Conservation (phyloP, 2,113 vertebrate species). For the Erythrolamprus reginae region DNA sequence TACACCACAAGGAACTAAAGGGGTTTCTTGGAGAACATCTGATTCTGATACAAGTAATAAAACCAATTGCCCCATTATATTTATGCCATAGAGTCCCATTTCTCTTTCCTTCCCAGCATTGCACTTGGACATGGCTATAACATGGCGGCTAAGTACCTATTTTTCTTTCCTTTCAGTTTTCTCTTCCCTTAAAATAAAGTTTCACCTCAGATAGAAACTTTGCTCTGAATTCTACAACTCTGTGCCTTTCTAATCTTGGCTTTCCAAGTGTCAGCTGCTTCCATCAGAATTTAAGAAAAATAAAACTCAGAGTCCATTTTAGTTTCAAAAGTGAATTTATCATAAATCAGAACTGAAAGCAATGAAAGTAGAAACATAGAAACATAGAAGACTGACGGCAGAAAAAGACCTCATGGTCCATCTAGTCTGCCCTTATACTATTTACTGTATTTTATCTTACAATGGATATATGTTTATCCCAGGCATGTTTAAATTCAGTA, state of each 20-base stretch:
- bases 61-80: not conserved
- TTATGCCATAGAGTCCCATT: not conserved
- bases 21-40: not conserved
- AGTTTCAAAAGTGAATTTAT: too few species aligned
- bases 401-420: too few species aligned
- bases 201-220: not conserved
- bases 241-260: not conserved
- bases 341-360: too few species aligned
- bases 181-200: not conserved
- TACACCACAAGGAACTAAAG: not conserved
- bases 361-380: too few species aligned
- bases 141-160: not conserved
- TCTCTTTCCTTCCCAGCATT: not conserved
- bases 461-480: too few species aligned
- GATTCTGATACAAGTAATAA: not conserved
- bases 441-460: too few species aligned
- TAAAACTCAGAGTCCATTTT: too few species aligned
- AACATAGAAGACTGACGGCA: too few species aligned
- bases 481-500: too few species aligned
- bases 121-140: not conserved
- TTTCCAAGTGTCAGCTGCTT: too few species aligned
- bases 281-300: too few species aligned
- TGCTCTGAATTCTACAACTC: not conserved
- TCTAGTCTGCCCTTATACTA: too few species aligned
- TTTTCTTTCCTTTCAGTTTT: not conserved